phyloP scores from a whole-genome alignment of 2,113 vertebrate genomes.

The Gracilinanus agilis region DNA sequence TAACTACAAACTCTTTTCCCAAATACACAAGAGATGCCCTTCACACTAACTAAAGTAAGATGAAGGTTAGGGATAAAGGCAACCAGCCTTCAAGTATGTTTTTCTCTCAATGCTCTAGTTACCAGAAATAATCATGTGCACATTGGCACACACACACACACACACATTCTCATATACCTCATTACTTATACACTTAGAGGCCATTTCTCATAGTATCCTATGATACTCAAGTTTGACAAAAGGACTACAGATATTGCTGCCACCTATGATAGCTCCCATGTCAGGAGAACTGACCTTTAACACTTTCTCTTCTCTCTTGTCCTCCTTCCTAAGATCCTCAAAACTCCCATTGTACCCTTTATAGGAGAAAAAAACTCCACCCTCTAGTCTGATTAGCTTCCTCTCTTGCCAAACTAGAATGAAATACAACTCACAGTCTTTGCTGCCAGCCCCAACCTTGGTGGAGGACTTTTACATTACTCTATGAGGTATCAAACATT shows the following conservation, averaged over 20 bases:
- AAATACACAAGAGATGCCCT: neutral
- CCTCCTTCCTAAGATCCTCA: neutral
- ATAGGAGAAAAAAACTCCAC: neutral
- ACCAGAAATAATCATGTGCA: neutral
- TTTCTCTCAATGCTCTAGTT: neutral
- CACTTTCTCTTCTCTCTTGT: neutral
- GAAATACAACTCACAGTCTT: neutral
- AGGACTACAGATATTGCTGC: neutral
- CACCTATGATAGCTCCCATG: no score
- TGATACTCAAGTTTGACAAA: neutral
- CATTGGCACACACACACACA: no score
- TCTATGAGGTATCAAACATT: constrained; percentile 21
- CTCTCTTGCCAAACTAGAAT: neutral
- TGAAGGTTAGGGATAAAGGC: neutral
- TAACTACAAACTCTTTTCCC: neutral
- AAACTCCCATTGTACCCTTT: neutral
- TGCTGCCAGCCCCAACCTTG: neutral
- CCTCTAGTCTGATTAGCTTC: neutral
- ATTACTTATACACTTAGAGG: neutral
- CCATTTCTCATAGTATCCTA: neutral
- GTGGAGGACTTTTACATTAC: neutral
- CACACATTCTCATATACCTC: neutral
- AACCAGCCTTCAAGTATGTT: neutral
- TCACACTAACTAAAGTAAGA: neutral
- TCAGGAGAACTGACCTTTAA: neutral